These are phyloP conservation scores for Ammodytes marinus DNA, from an alignment of 2,113 vertebrate species.

Conservation along the genomic window DNA sequence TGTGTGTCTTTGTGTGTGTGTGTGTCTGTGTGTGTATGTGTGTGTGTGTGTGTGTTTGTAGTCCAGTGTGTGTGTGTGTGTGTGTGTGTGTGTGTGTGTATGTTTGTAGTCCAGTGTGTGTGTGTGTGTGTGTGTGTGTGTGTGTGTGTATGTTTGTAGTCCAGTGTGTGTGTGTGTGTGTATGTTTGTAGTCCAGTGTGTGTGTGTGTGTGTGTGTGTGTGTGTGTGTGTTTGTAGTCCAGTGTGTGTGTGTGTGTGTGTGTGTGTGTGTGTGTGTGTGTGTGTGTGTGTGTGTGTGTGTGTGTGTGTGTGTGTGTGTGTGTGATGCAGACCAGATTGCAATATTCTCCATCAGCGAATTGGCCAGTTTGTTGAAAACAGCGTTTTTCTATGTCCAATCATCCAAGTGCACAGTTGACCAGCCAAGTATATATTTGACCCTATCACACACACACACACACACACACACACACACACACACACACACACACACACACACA, in stretches of 20 bases:
- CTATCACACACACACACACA: conserved; percentile 20
- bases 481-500: conserved; percentile 22
- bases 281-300: conserved; percentile 11
- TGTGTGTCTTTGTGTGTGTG: neutral
- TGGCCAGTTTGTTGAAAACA: conserved; percentile 55
- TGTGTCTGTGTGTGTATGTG: neutral
- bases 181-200: no score
- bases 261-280: neutral
- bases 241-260: neutral
- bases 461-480: conserved; percentile 31
- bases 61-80: conserved; percentile 16
- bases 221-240: conserved; percentile 1
- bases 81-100: conserved; percentile 12
- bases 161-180: neutral
- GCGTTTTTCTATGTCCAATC: conserved; percentile 28
- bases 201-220: no score
- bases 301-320: conserved; percentile 20
- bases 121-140: neutral
- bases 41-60: neutral
- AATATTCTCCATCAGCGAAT: conserved; percentile 52
- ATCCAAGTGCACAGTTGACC: conserved; percentile 44
- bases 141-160: neutral
- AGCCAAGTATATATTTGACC: conserved; percentile 61
- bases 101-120: no score
- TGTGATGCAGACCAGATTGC: conserved; percentile 49